phyloP scores from a whole-genome alignment of 2,797 vertebrate species.

The Schizopygopsis pylzovi region DNA sequence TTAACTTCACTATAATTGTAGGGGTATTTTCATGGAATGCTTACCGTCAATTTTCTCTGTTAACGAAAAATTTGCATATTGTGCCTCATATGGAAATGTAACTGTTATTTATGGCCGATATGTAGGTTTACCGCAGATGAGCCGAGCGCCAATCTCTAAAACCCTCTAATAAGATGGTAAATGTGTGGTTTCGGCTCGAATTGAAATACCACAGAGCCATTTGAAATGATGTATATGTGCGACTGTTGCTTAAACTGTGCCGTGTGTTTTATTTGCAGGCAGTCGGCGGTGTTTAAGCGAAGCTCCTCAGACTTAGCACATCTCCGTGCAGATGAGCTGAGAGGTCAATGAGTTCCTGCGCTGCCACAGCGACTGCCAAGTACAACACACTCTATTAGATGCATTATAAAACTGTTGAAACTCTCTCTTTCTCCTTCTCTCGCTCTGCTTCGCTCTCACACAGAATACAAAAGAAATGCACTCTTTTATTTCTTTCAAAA shows the following conservation, averaged over 20 bases:
- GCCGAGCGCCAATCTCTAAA: slow-evolving; percentile 38
- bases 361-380: slow-evolving; percentile 61
- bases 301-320: slow-evolving; percentile 53
- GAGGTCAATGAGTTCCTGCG: slow-evolving; percentile 61
- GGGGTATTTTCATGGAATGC: slow-evolving; percentile 49
- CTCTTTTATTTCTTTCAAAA: slow-evolving; percentile 4
- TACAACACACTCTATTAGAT: slow-evolving; percentile 62
- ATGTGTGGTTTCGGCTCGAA: slow-evolving; percentile 47
- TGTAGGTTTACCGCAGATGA: slow-evolving; percentile 48
- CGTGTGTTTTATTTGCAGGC: slow-evolving; percentile 54
- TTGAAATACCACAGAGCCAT: slow-evolving; percentile 25
- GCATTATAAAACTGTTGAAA: slow-evolving; percentile 56
- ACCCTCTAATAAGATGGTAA: slow-evolving; percentile 47
- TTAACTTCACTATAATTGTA: slow-evolving; percentile 44
- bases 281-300: slow-evolving; percentile 39
- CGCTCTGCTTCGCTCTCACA: neutral
- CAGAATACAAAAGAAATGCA: neutral
- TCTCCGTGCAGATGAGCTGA: slow-evolving; percentile 60
- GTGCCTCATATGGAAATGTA: slow-evolving; percentile 46
- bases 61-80: slow-evolving; percentile 45
- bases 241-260: neutral
- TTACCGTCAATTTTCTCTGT: slow-evolving; percentile 48
- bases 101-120: slow-evolving; percentile 52
- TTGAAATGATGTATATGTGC: slow-evolving; percentile 51
- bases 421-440: slow-evolving; percentile 23